Conservation (phyloP, 1,140 invertebrate species). For the Cecropterus lyciades region DNA sequence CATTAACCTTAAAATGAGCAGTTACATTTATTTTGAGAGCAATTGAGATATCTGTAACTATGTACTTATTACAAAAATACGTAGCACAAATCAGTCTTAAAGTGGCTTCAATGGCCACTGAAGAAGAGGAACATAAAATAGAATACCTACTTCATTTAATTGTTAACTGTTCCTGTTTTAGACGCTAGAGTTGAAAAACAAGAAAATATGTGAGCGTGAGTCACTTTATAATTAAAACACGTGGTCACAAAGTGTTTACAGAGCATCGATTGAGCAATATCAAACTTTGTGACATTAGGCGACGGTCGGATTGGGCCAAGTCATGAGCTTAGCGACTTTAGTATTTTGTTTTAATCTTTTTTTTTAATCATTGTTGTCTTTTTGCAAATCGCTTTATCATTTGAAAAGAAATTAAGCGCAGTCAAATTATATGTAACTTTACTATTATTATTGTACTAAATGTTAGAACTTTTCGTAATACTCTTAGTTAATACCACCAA, state of each 20-base stretch:
- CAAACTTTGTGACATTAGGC: conserved; percentile 42
- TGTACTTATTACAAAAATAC: no score
- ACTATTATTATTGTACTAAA: no score
- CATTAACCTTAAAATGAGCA: no score
- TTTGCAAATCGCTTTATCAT: no score
- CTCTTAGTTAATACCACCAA: no score
- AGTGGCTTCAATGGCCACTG: not conserved
- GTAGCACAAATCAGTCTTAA: not conserved
- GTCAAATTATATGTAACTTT: no score
- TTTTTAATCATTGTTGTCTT: no score
- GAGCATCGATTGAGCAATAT: conserved; percentile 37
- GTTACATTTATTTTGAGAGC: no score
- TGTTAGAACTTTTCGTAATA: no score
- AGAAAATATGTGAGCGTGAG: not conserved
- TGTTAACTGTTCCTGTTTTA: not conserved
- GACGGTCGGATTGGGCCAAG: conserved; percentile 14
- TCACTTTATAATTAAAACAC: conserved; percentile 48
- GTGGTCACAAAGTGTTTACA: conserved; percentile 39
- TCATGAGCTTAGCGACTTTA: conserved; percentile 20
- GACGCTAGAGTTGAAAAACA: not conserved
- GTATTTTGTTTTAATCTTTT: no score
- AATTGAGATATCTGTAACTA: no score
- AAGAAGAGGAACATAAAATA: not conserved
- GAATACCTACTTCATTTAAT: not conserved
- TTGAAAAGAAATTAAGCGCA: no score